Percentiles rank a stretch among this genome's conserved stretches.
Evolutionary conservation across 2,888 invertebrate genomes (phyloP).

Genomic region (Hydroisotoma schaefferi): DNA sequence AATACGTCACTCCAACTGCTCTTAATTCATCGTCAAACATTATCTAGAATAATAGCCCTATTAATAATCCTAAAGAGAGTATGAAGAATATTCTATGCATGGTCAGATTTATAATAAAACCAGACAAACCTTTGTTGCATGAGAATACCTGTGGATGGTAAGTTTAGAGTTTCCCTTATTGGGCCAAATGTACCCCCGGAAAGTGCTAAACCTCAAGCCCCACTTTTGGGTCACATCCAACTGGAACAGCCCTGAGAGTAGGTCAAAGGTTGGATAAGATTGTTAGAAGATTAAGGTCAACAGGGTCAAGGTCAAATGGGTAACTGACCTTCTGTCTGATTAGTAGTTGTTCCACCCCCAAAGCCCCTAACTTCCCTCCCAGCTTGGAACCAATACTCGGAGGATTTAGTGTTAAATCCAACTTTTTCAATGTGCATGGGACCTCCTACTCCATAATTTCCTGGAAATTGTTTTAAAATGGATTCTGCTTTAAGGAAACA

Average conservation of each 20-base stretch:
- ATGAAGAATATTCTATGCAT: too few relatives aligned
- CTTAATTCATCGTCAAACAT: slow-evolving; percentile 13
- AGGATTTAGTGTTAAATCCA: slow-evolving; percentile 8
- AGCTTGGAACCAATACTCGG: slow-evolving; percentile 28
- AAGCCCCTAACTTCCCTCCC: slow-evolving; percentile 29
- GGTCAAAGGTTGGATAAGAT: not conserved
- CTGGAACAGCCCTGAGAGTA: slow-evolving; percentile 17
- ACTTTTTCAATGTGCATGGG: slow-evolving; percentile 27
- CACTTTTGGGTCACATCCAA: slow-evolving; percentile 25
- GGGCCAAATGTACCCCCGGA: slow-evolving; percentile 28
- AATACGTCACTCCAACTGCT: slow-evolving; percentile 24
- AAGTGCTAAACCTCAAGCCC: slow-evolving; percentile 23
- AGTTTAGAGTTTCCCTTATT: slow-evolving; percentile 19
- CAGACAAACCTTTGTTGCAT: slow-evolving; percentile 19
- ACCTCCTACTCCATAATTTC: slow-evolving; percentile 26
- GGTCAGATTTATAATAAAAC: not conserved
- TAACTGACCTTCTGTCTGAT: slow-evolving; percentile 22
- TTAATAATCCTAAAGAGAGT: too few relatives aligned
- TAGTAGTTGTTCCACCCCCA: slow-evolving; percentile 23
- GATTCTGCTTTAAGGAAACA: not conserved
- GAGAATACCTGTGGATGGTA: slow-evolving; percentile 19
- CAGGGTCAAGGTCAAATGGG: not conserved
- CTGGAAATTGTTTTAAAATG: slow-evolving; percentile 7
- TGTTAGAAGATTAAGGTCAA: not conserved
- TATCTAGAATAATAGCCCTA: slow-evolving; percentile 4